Conservation (phyloP, 2,113 vertebrate species). For the Spea bombifrons region DNA sequence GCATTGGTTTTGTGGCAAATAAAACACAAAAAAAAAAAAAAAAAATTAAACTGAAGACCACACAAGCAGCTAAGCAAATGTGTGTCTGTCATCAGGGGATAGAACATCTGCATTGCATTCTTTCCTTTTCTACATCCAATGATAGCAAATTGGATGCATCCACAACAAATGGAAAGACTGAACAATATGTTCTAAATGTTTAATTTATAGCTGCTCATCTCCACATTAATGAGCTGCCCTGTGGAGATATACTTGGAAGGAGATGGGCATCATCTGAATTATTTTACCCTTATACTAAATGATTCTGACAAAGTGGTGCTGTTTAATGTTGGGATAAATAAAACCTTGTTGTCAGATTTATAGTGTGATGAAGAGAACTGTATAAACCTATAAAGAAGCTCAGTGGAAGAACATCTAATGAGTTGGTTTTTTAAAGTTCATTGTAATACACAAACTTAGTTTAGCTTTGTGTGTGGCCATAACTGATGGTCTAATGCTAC, state of each 20-base stretch:
- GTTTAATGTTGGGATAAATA: constrained; percentile 26
- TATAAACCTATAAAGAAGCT: constrained; percentile 12
- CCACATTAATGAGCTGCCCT: neutral
- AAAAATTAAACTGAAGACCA: too few relatives aligned
- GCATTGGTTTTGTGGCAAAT: too few relatives aligned
- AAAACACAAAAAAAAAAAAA: too few relatives aligned
- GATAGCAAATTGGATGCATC: too few relatives aligned
- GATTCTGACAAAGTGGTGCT: neutral
- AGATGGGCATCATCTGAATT: neutral
- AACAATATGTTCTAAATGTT: too few relatives aligned
- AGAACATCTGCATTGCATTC: too few relatives aligned
- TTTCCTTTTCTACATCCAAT: too few relatives aligned
- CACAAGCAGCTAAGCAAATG: too few relatives aligned
- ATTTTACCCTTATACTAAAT: neutral
- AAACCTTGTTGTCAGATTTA: constrained; percentile 16
- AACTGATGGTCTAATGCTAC: neutral
- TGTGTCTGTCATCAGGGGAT: too few relatives aligned
- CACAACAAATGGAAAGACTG: too few relatives aligned
- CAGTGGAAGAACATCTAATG: constrained; percentile 4
- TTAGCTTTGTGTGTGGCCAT: constrained; percentile 25
- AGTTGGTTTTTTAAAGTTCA: constrained; percentile 10
- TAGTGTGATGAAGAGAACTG: constrained; percentile 7
- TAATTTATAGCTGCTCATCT: too few relatives aligned
- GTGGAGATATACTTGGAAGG: neutral
- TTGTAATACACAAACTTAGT: constrained; percentile 27